Base-by-base conservation (phyloP, 2,113 vertebrate genomes). In the Clarias macrocephalus region DNA sequence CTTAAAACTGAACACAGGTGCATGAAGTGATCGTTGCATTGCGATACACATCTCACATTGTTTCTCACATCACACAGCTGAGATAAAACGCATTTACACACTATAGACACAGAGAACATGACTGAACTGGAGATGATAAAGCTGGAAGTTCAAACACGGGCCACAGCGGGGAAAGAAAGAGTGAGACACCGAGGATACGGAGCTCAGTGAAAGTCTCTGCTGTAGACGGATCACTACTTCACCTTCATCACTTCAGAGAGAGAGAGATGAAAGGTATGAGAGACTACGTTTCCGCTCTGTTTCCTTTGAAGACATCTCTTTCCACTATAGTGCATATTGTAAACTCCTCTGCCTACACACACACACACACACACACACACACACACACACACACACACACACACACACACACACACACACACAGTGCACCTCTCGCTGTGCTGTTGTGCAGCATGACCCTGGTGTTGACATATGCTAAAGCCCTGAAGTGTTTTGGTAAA, bases 351-450 rank as follows among this genome's bases (percentile, higher is more conserved):
- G 54, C 48, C 54, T 48, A 77, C 82, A 70, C 60, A 83, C 33
- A 70, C 52, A 70, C 66, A 79, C 75, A 77, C 79, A 80, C 76
- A 79, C 76, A 79, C 82, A 70, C 62, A 84, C 37, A 72, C 54
- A 84, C 68, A 75, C 63, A 83, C 81, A 63, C 62, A 60, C 72
- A 85, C 54, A 62, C 77, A 37, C n/a, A 37, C n/a, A 80, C 62
- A 79, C 70, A 76, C 59, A 60, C 59, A 83, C 68, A 54, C 56
- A 83, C 81, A 18, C 59, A 60, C 59, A 19, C 59, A 25, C 8
- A 37, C 33, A 37, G 33, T 37, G 42, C 42, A 42, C 2, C 5
- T 42, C 42, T 42, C 42, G 42, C 42, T 42, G 42, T 42, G 42
- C 42, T 21, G 23, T 62, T 62, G 60, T 28, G 5, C 65, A 68